These are phyloP conservation scores for Zoanthus gigantus DNA, from an alignment of 92 coral and sea anemone genomes.

Conservation along the genomic window DNA sequence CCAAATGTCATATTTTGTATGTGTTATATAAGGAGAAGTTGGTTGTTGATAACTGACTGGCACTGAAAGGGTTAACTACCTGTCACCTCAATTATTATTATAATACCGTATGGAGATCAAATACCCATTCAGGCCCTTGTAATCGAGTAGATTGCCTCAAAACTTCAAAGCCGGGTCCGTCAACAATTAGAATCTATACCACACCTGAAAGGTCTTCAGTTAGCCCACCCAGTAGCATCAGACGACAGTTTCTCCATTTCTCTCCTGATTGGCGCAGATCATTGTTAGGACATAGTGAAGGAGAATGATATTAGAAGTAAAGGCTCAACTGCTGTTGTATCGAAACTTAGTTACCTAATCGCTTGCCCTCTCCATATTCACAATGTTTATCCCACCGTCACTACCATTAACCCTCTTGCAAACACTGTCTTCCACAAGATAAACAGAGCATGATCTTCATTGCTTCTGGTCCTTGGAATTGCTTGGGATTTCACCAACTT, in stretches of 20 bases:
- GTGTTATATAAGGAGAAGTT: too few relatives aligned
- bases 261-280: constrained; percentile 68
- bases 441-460: constrained; percentile 47
- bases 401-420: constrained; percentile 47
- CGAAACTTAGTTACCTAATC: constrained; percentile 65
- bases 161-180: constrained; percentile 44
- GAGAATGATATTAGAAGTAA: constrained; percentile 29
- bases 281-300: constrained; percentile 68
- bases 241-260: constrained; percentile 61
- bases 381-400: not conserved
- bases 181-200: constrained; percentile 50
- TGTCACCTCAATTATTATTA: constrained; percentile 41
- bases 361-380: constrained; percentile 52
- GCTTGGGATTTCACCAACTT: constrained; percentile 56
- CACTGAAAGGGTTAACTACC: constrained; percentile 18
- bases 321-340: constrained; percentile 45
- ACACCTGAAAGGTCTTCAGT: constrained; percentile 44
- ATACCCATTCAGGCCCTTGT: constrained; percentile 58
- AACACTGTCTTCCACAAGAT: constrained; percentile 35
- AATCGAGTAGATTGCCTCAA: constrained; percentile 53
- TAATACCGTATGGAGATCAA: constrained; percentile 34
- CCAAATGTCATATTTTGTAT: constrained; percentile 21
- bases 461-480: constrained; percentile 69
- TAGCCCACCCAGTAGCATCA: constrained; percentile 67
- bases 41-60: too few relatives aligned